Percentiles rank a stretch among this genome's conserved stretches.
These are phyloP conservation scores for Pseudomyrmex pallidus DNA, from an alignment of 1,140 invertebrate genomes.

Conservation along the genomic window DNA sequence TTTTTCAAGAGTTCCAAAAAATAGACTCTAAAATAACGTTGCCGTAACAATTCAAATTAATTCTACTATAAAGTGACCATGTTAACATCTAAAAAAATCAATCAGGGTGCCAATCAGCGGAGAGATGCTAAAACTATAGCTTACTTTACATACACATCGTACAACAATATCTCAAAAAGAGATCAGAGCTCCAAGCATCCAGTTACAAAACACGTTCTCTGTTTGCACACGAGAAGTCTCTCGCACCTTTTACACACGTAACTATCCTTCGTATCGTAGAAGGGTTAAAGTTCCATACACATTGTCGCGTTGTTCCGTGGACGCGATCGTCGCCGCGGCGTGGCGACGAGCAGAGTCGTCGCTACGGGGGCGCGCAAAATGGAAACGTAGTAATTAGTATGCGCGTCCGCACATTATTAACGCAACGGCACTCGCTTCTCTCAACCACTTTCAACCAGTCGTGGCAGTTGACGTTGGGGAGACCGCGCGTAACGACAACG, in stretches of 20 bases:
- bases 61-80: no score
- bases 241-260: neutral
- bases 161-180: no score
- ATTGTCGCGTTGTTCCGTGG: neutral
- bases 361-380: constrained; percentile 74
- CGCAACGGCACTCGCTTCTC: constrained; percentile 76
- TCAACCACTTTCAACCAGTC: constrained; percentile 58
- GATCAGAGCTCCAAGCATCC: no score
- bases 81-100: no score
- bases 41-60: no score
- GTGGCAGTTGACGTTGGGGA: constrained; percentile 8
- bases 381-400: constrained; percentile 84
- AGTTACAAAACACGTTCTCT: neutral
- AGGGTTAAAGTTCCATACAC: neutral
- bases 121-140: no score
- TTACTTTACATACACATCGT: no score
- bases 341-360: constrained; percentile 31
- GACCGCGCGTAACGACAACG: constrained; percentile 12
- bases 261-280: neutral
- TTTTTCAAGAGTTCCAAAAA: no score
- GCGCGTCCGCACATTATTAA: constrained; percentile 82
- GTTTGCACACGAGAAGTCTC: neutral
- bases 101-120: no score
- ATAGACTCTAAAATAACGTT: no score
- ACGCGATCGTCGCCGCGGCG: constrained; percentile 9